Evolutionary conservation across 2,113 vertebrate genomes (phyloP), one percentile per base, ranked within the genome.

Genomic region (Plotosus lineatus): DNA sequence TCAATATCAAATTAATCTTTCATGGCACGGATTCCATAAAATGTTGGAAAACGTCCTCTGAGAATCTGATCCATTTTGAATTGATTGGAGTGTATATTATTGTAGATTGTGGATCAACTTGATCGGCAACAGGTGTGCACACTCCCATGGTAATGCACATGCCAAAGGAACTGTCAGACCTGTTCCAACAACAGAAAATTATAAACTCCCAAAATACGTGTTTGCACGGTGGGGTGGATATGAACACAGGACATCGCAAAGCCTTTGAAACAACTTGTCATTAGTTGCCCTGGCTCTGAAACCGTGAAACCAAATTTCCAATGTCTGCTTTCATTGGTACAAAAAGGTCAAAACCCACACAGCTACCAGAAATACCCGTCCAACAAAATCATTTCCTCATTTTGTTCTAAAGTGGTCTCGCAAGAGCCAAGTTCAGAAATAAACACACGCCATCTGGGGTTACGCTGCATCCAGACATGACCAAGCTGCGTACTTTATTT

Each of bases 101-200:
- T 7, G 48, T 50, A 50, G 36, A 21, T 65, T 65, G 31, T 36
- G 69, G 33, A 46, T 63, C 48, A 44, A 75, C 72, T 38, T n/a
- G 6, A 6, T 23, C 3, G 0, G 33, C 17, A 50, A n/a, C 48
- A 15, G 31, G 44, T 38, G 28, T 17, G 51, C 44, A 8, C 42
- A n/a, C 28, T 21, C 9, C 42, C 17, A 60, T 46, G 19, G 15
- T 21, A 31, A 65, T 36, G 63, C 58, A 73, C 33, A 55, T 33
- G 31, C 8, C 42, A 78, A 68, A 85, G 69, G 69, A 79, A 40
- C 68, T 75, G 51, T 78, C 26, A 69, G 21, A 28, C 74, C 33
- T 14, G 28, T 2, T 0, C 23, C 2, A 12, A 51, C 14, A 14
- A 28, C 50, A n/a, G n/a, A 17, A 36, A 36, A 63, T 19, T 33